Evolutionary conservation across 2,113 vertebrate genomes (phyloP).

Genomic region (Callionymus lyra): DNA sequence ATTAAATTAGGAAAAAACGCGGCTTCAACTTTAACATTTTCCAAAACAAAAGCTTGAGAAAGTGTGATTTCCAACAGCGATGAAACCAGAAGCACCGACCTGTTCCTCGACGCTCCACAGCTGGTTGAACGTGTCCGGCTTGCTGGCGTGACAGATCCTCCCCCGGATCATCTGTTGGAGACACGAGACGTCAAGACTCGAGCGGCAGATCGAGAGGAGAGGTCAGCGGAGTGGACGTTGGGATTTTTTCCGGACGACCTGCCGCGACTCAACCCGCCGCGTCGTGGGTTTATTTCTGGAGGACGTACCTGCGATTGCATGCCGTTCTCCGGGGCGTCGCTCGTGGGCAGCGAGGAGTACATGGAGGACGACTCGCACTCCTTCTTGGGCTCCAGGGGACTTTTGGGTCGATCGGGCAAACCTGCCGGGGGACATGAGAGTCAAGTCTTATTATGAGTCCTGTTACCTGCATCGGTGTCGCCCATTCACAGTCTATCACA

Average conservation of each 20-base stretch:
- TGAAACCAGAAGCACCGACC: constrained; percentile 66
- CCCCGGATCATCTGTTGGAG: constrained; percentile 86
- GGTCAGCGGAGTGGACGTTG: not conserved
- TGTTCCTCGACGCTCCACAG: constrained; percentile 97
- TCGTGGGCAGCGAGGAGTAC: constrained; percentile 86
- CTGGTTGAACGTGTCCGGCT: constrained; percentile 97
- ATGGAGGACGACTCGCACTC: constrained; percentile 79
- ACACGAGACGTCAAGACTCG: constrained; percentile 24
- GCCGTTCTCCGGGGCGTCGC: constrained; percentile 80
- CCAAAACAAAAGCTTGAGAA: not conserved
- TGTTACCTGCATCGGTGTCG: too few relatives aligned
- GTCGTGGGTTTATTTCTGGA: too few relatives aligned
- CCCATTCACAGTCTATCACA: too few relatives aligned
- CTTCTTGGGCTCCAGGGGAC: constrained; percentile 85
- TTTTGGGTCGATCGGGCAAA: constrained; percentile 88
- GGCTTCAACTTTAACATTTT: not conserved
- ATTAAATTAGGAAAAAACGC: too few relatives aligned
- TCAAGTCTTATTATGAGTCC: too few relatives aligned
- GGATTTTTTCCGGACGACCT: not conserved
- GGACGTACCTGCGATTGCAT: constrained; percentile 76
- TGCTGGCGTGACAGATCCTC: constrained; percentile 85
- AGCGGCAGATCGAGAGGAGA: not conserved
- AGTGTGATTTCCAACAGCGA: not conserved
- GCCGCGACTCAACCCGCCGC: not conserved
- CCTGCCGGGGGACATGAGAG: constrained; percentile 45